Percentiles rank a stretch among this genome's conserved stretches.
These are phyloP conservation scores for Gorsachius magnificus DNA, from an alignment of 2,797 vertebrate species.

Conservation along the genomic window DNA sequence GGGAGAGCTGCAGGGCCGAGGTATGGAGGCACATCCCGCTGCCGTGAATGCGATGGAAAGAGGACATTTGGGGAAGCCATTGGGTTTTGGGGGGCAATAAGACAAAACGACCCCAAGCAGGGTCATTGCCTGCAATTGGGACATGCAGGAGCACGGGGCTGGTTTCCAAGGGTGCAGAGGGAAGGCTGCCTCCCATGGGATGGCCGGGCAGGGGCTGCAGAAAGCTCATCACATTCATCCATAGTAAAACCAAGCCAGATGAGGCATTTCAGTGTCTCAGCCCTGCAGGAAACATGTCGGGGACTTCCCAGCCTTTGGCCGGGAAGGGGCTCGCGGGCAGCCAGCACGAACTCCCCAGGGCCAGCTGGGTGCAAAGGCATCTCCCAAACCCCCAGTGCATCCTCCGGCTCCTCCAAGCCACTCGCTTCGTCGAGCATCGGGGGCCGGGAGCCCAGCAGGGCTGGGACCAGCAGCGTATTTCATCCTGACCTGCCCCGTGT, in stretches of 20 bases:
- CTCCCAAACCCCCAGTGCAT: neutral
- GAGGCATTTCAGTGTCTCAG: neutral
- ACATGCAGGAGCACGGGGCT: accelerated
- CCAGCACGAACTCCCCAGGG: neutral
- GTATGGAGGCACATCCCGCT: neutral
- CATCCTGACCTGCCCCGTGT: neutral
- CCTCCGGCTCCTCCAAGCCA: accelerated
- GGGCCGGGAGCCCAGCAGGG: neutral
- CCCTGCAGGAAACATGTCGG: neutral
- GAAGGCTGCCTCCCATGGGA: neutral
- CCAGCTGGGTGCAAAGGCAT: neutral
- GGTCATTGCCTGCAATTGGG: neutral
- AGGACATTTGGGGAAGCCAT: neutral
- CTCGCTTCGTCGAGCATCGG: accelerated
- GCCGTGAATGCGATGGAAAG: neutral
- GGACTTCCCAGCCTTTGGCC: neutral
- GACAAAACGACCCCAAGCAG: neutral
- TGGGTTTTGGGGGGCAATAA: neutral
- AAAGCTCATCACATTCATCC: neutral
- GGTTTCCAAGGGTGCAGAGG: neutral
- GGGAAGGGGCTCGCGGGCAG: neutral
- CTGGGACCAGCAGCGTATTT: neutral
- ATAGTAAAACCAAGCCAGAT: neutral
- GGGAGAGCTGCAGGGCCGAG: neutral
- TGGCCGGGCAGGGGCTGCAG: neutral